Conservation (phyloP, 2,113 vertebrate species). For the Malurus elegans region DNA sequence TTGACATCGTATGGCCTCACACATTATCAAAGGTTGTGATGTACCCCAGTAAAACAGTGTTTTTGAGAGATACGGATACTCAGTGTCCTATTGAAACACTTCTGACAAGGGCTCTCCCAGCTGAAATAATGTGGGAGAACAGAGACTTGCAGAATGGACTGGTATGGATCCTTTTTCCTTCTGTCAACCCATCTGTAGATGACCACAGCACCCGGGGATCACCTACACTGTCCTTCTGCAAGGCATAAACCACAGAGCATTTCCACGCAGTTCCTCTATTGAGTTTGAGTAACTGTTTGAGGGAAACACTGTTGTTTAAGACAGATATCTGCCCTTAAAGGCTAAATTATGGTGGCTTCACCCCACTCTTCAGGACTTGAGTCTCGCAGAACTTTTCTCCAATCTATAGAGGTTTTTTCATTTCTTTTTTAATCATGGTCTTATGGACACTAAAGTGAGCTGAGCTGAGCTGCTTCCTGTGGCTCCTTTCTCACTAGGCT, state of each 20-base stretch:
- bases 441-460: neutral
- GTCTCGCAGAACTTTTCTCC: neutral
- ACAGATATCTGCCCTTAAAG: neutral
- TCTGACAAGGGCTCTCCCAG: neutral
- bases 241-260: neutral
- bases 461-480: neutral
- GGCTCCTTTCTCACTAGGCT: neutral
- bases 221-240: neutral
- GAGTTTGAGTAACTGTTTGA: neutral
- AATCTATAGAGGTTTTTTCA: neutral
- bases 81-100: neutral
- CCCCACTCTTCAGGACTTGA: neutral
- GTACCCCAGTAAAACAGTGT: neutral
- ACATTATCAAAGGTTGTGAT: neutral
- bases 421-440: neutral
- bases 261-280: neutral
- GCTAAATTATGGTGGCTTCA: neutral
- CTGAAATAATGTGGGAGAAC: neutral
- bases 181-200: neutral
- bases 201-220: neutral
- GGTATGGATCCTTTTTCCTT: neutral
- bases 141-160: neutral
- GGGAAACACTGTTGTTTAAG: neutral
- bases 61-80: neutral
- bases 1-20: neutral